phyloP scores from a whole-genome alignment of 2,888 invertebrate species.

The Troides helena region DNA sequence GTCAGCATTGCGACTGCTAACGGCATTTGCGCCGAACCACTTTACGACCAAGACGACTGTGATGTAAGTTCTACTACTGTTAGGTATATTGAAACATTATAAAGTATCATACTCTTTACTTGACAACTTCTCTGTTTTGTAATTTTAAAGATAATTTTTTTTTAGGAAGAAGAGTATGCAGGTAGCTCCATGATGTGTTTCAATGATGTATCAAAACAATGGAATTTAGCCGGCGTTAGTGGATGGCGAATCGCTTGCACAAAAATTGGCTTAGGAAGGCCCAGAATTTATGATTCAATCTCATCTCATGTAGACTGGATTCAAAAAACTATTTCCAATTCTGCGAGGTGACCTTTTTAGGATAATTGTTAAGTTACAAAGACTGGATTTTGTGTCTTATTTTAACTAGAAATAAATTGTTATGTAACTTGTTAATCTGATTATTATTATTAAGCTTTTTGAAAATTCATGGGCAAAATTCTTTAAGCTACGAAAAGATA shows the following conservation, averaged over 20 bases:
- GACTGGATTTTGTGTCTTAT: slow-evolving; percentile 51
- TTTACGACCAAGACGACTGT: slow-evolving; percentile 89
- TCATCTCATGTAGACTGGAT: slow-evolving; percentile 93
- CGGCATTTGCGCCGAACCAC: slow-evolving; percentile 90
- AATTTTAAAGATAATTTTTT: slow-evolving; percentile 6
- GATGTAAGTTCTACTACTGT: slow-evolving; percentile 85
- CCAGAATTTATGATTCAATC: slow-evolving; percentile 90
- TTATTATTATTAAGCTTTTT: slow-evolving; percentile 35
- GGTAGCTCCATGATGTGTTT: slow-evolving; percentile 93
- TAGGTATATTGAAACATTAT: no score
- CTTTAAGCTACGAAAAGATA: slow-evolving; percentile 8
- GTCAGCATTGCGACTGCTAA: slow-evolving; percentile 91
- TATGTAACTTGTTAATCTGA: slow-evolving; percentile 30
- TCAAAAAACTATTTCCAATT: slow-evolving; percentile 84
- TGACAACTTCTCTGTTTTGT: no score
- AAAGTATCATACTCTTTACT: no score
- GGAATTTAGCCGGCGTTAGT: slow-evolving; percentile 90
- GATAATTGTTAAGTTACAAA: slow-evolving; percentile 38
- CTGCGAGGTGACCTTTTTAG: slow-evolving; percentile 61
- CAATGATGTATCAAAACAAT: slow-evolving; percentile 84
- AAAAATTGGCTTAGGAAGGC: slow-evolving; percentile 87
- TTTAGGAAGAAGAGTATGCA: slow-evolving; percentile 92
- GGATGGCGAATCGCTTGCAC: slow-evolving; percentile 93
- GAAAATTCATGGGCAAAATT: slow-evolving; percentile 18
- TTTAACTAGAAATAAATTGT: slow-evolving; percentile 13